A percentile compares a stretch with the other conserved stretches of the same genome.
Conservation (phyloP, 1,140 invertebrate genomes). For the Neuroterus valhalla region DNA sequence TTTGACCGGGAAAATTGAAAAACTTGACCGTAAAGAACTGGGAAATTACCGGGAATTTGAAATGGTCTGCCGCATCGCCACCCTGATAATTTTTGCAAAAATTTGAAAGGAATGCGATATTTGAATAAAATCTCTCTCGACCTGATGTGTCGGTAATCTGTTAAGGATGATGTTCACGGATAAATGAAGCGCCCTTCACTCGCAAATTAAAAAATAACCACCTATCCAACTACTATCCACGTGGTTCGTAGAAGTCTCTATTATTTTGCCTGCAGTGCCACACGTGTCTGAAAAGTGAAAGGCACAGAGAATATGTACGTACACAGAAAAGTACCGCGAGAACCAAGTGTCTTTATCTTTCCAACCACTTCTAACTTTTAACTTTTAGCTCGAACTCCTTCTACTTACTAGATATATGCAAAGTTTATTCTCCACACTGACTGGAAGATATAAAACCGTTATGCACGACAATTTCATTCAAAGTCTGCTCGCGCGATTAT, state of each 20-base stretch:
- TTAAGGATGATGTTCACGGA: conserved; percentile 9
- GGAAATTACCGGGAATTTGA: too few species aligned
- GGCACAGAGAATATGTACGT: neutral
- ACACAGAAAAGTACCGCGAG: neutral
- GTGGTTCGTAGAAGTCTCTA: conserved; percentile 26
- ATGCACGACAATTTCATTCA: neutral
- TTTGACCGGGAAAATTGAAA: too few species aligned
- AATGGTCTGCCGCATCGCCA: too few species aligned
- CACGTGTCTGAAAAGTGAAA: conserved; percentile 30
- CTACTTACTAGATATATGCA: neutral
- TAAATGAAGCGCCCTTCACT: conserved; percentile 29
- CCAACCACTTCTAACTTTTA: neutral
- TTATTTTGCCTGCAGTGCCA: conserved; percentile 10
- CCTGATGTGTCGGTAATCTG: conserved; percentile 3
- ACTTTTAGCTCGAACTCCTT: too few species aligned
- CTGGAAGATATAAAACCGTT: conserved; percentile 7
- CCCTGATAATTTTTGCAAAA: too few species aligned
- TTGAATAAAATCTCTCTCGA: neutral
- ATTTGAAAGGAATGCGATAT: too few species aligned
- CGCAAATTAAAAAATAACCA: conserved; percentile 19
- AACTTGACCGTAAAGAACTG: too few species aligned
- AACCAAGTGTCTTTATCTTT: conserved; percentile 19
- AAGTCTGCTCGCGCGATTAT: conserved; percentile 8
- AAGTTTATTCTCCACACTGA: conserved; percentile 9
- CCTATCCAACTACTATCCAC: conserved; percentile 10